Percentiles rank a stretch among this genome's conserved stretches.
phyloP scores from a whole-genome alignment of 1,140 invertebrate species.

The Zaprionus inermis region DNA sequence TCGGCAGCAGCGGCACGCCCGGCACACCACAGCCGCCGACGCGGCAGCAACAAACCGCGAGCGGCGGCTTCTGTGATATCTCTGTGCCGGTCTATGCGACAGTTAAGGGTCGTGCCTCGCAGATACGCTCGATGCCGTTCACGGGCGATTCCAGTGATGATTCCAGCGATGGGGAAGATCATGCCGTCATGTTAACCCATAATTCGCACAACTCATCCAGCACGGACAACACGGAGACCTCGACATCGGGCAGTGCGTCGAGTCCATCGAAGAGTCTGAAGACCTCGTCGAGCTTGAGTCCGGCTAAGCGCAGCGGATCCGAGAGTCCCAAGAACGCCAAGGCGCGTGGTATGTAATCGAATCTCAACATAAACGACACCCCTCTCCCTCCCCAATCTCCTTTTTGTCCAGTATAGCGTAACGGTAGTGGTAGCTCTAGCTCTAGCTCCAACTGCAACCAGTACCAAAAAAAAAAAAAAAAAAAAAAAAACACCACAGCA shows the following conservation, averaged over 20 bases:
- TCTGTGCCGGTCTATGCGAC: slow-evolving; percentile 97
- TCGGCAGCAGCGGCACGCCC: slow-evolving; percentile 56
- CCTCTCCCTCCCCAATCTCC: background rate
- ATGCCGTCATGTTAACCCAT: slow-evolving; percentile 84
- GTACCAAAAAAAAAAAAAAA: background rate
- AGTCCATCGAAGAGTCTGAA: slow-evolving; percentile 94
- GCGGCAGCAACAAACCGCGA: slow-evolving; percentile 84
- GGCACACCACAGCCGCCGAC: slow-evolving; percentile 82
- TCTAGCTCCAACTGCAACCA: slow-evolving; percentile 2
- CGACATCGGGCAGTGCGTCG: slow-evolving; percentile 87
- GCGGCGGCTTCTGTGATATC: slow-evolving; percentile 92
- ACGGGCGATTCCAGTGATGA: slow-evolving; percentile 97
- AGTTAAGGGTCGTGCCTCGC: slow-evolving; percentile 97
- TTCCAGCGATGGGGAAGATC: slow-evolving; percentile 95
- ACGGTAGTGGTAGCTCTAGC: slow-evolving; percentile 32
- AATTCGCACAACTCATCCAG: slow-evolving; percentile 84
- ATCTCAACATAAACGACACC: background rate
- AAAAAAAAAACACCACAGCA: slow-evolving; percentile 11
- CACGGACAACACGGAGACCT: slow-evolving; percentile 85
- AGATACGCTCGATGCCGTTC: slow-evolving; percentile 97
- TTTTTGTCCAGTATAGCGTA: slow-evolving; percentile 19
- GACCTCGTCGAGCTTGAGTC: slow-evolving; percentile 92
- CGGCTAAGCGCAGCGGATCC: slow-evolving; percentile 93
- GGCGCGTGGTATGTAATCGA: slow-evolving; percentile 71
- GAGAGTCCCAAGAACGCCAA: slow-evolving; percentile 86